phyloP scores from a whole-genome alignment of 2,888 invertebrate genomes.

The Sepiola atlantica region DNA sequence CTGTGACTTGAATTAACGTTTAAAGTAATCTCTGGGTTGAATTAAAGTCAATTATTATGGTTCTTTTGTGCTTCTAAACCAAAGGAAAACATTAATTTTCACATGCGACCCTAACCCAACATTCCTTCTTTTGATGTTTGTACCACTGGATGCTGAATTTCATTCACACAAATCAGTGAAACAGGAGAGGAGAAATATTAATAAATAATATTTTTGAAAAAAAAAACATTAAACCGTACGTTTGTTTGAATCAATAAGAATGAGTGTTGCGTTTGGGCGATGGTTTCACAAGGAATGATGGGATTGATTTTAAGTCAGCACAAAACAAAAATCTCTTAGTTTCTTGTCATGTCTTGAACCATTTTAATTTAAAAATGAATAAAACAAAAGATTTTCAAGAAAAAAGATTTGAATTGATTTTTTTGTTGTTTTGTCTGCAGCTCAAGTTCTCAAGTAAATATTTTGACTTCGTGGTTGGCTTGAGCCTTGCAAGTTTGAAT shows the following conservation, averaged over 20 bases:
- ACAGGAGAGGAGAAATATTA: not conserved
- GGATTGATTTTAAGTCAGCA: not conserved
- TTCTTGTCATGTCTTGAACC: not conserved
- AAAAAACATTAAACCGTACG: not conserved
- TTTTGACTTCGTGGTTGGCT: not conserved
- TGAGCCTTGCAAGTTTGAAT: too few relatives aligned
- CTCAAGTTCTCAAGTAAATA: not conserved
- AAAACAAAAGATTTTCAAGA: not conserved
- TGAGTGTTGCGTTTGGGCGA: not conserved
- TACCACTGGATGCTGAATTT: not conserved
- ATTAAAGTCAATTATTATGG: too few relatives aligned
- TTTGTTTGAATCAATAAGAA: not conserved
- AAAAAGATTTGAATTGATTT: not conserved
- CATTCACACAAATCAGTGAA: not conserved
- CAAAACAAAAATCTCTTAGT: not conserved
- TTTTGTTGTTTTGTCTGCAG: too few relatives aligned
- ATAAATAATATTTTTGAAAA: constrained; percentile 24
- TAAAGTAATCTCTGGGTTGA: too few relatives aligned
- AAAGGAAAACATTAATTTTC: too few relatives aligned
- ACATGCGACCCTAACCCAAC: not conserved
- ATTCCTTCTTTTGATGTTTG: not conserved
- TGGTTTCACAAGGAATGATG: not conserved
- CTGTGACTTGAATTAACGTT: too few relatives aligned
- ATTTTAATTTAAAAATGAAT: not conserved
- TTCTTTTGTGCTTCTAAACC: too few relatives aligned